Evolutionary conservation across 2,113 vertebrate genomes (phyloP), one percentile per base, ranked within the genome.

Genomic region (Festucalex cinctus): DNA sequence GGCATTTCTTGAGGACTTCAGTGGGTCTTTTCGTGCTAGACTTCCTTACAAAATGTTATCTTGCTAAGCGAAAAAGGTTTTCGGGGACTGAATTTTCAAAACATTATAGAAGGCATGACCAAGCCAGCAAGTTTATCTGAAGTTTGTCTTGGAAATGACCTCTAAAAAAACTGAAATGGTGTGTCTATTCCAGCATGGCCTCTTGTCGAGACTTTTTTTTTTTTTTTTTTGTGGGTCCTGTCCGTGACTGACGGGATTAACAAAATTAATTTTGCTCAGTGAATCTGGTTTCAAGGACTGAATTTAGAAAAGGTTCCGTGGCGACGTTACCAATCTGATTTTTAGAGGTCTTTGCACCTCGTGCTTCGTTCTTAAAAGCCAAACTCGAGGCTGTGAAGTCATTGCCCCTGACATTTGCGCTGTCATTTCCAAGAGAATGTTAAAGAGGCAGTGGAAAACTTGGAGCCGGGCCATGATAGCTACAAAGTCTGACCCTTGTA

Each of bases 361-460:
- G 56, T 57, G 54, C 54, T 57, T 13, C 3, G 57, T 20, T 17
- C 17, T 20, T 37, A 37, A 59, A 59, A 36, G 28, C 19, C 24
- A 26, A 26, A 54, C 51, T 26, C n/a, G 3, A 24, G 51, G 10
- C 13, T 12, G n/a, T 54, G 22, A 53, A 22, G 22, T 76, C 22
- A n/a, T 28, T 59, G 41, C 54, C 43, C n/a, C 17, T 56, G 49
- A 73, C 46, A 73, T 68, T 68, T 73, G 19, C 46, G 57, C 16
- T 66, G 49, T 7, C 13, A 49, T 49, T 73, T 26, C 39, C 6
- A 66, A 61, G 41, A 43, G 14, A 24, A 32, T 44, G 24, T 43
- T 60, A 60, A 60, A 60, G 58, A 60, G 58, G 35, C 35, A 36
- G 32, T 36, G 19, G 17, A 57, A 56, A 56, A 26, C 53, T 6